These are phyloP conservation scores for Tauraco hartlaubi DNA, from an alignment of 2,797 vertebrate species.

Conservation along the genomic window DNA sequence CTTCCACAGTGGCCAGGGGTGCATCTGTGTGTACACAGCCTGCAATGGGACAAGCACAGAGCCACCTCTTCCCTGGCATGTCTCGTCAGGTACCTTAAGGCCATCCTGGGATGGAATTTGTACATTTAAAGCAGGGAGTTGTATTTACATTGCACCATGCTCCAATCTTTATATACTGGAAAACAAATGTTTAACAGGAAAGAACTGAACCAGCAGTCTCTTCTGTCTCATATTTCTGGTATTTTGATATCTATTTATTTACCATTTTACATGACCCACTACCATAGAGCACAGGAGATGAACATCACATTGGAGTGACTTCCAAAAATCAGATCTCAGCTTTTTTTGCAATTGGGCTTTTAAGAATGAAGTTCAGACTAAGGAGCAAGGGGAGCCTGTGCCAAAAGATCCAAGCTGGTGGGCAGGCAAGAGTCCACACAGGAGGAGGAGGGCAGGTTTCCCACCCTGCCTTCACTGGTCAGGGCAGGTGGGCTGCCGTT, in stretches of 20 bases:
- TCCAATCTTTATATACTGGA: background rate
- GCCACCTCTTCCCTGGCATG: background rate
- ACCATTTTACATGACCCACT: background rate
- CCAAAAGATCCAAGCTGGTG: background rate
- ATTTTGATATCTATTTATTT: background rate
- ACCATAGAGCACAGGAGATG: background rate
- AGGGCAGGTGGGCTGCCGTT: background rate
- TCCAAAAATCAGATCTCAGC: background rate
- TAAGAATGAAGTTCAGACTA: background rate
- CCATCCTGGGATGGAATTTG: background rate
- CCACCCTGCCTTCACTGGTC: background rate
- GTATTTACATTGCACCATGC: background rate
- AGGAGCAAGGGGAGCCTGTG: background rate
- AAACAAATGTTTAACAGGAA: background rate
- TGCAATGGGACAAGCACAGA: background rate
- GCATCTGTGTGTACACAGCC: fast-evolving
- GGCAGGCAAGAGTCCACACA: background rate
- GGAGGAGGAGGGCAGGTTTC: background rate
- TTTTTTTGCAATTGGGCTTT: background rate
- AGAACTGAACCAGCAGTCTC: background rate
- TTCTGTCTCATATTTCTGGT: background rate
- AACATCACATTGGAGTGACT: background rate
- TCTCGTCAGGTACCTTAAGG: background rate
- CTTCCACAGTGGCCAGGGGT: background rate
- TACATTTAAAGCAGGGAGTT: background rate